phyloP scores from a whole-genome alignment of 2,888 invertebrate genomes.

The Mythimna albipuncta region DNA sequence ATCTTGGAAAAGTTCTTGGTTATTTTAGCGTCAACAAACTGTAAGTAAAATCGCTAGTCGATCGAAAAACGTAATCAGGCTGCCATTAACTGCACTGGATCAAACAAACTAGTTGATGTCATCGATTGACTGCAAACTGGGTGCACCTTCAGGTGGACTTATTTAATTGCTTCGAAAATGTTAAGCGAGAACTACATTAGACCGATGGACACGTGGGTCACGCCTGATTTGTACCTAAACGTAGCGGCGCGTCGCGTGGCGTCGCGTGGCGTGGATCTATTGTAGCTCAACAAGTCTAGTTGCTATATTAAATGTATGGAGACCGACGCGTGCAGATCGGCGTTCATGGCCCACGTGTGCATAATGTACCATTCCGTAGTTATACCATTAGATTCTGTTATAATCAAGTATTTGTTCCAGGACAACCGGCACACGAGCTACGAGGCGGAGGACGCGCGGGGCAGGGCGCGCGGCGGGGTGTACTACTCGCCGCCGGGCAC shows the following conservation, averaged over 20 bases:
- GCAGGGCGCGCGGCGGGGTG: constrained; percentile 92
- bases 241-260: no score
- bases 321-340: no score
- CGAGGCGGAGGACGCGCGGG: constrained; percentile 87
- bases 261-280: no score
- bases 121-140: not conserved
- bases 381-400: constrained; percentile 50
- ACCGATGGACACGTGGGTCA: no score
- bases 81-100: not conserved
- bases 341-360: no score
- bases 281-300: no score
- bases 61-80: not conserved
- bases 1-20: not conserved
- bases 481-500: constrained; percentile 97
- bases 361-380: no score
- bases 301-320: no score
- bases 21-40: not conserved
- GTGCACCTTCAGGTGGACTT: not conserved
- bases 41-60: no score
- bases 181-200: no score
- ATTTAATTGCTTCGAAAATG: no score
- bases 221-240: no score
- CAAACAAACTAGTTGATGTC: not conserved
- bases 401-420: constrained; percentile 82
- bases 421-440: constrained; percentile 88